Conservation (phyloP, 2,888 invertebrate species). For the Stenchaetothrips biformis region DNA sequence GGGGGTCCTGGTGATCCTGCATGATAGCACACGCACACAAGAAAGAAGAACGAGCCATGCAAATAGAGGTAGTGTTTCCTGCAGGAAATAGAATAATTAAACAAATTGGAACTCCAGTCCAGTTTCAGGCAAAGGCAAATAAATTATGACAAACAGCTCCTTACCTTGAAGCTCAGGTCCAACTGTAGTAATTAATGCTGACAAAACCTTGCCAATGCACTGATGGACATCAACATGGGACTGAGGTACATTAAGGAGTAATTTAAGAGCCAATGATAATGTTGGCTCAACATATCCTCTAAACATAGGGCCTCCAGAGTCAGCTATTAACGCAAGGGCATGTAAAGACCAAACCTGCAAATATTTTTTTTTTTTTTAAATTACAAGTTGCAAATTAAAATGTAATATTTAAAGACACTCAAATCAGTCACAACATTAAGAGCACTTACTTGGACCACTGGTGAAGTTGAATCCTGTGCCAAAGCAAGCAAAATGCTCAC, state of each 20-base stretch:
- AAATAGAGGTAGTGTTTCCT: conserved; percentile 68
- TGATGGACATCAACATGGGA: conserved; percentile 87
- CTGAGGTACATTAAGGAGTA: conserved; percentile 84
- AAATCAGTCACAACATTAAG: conserved; percentile 27
- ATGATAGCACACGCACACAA: conserved; percentile 91
- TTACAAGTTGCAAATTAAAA: neutral
- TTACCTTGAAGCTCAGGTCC: conserved; percentile 93
- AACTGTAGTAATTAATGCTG: conserved; percentile 94
- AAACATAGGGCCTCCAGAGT: conserved; percentile 99
- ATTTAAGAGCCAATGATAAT: conserved; percentile 80
- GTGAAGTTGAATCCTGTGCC: conserved; percentile 88
- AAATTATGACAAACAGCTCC: conserved; percentile 28
- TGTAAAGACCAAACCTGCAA: conserved; percentile 89
- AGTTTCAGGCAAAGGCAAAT: neutral
- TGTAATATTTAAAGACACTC: conserved; percentile 21
- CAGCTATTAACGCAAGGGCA: conserved; percentile 90
- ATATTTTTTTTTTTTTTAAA: conserved; percentile 18
- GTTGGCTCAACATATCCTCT: conserved; percentile 94
- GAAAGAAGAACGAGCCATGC: conserved; percentile 75
- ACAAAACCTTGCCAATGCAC: conserved; percentile 86
- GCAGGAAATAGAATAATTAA: conserved; percentile 29
- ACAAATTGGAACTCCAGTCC: neutral
- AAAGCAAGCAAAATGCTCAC: conserved; percentile 90
- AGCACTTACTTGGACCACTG: conserved; percentile 77
- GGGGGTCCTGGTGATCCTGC: conserved; percentile 80